Conservation (phyloP, 2,113 vertebrate species). For the Azemiops feae region DNA sequence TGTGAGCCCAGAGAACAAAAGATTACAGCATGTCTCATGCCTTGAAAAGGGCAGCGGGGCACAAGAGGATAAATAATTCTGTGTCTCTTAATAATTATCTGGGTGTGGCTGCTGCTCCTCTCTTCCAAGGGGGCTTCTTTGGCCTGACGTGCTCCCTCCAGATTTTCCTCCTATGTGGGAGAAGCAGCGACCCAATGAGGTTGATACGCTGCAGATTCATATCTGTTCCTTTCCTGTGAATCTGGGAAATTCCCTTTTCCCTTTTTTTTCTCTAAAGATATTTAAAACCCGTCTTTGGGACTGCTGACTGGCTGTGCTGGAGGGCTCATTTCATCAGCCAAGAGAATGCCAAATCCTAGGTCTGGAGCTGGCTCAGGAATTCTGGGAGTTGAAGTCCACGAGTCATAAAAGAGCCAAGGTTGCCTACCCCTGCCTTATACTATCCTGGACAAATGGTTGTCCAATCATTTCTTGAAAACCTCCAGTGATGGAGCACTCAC, state of each 20-base stretch:
- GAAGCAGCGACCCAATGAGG: background rate
- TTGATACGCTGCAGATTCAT: conserved; percentile 1
- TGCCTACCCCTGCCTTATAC: too few species aligned
- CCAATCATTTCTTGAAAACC: background rate
- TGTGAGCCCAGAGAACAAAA: fast-evolving
- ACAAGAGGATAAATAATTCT: conserved; percentile 22
- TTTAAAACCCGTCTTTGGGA: conserved; percentile 37
- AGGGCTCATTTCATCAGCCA: conserved; percentile 57
- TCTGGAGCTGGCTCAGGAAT: conserved; percentile 44
- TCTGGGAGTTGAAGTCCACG: too few species aligned
- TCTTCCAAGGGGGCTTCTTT: conserved; percentile 8
- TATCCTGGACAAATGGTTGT: background rate
- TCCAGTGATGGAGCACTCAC: background rate
- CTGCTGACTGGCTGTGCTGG: conserved; percentile 54
- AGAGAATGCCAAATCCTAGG: conserved; percentile 53
- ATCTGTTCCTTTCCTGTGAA: conserved; percentile 39
- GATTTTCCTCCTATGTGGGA: background rate
- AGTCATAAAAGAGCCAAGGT: too few species aligned
- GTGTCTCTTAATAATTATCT: conserved; percentile 33
- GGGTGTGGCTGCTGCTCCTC: background rate
- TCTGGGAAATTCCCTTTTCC: conserved; percentile 14
- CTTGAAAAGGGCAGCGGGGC: conserved; percentile 51
- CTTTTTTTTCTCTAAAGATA: background rate
- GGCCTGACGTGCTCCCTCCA: background rate
- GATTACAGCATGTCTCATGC: fast-evolving